Base-by-base conservation (phyloP, 2,888 invertebrate species). In the Ephialtes manifestator region DNA sequence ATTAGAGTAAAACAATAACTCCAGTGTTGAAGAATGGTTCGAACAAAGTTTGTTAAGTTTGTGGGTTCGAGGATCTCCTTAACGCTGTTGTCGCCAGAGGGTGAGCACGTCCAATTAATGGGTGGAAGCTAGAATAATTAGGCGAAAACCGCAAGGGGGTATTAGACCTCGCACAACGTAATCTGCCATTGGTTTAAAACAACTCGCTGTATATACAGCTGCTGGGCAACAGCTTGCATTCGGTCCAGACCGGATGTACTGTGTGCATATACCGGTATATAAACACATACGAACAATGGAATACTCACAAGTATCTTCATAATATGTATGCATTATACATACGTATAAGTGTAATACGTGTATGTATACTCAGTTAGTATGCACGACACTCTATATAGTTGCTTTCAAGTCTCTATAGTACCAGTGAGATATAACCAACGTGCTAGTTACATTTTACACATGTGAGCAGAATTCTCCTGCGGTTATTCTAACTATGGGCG, bases 121-220 rank as follows among this genome's bases (percentile, higher is more conserved):
- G 85, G 70, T 48, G 83, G 76, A 85, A 70, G 82, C 79, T 70
- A 53, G 75, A 86, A 90, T 91, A 91, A 91, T 91, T 89, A 90
- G 91, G 86, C 88, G 89, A 89, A 91, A 89, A 88, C 90, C 91
- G 78, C 91, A 43, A 7, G 85, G 86, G 86, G 83, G 87, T 87
- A 88, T 89, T 90, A 89, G 77, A 82, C 80, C 67, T 58, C 58
- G 60, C 43, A 31, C 58, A 58, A 78, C 74, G 83, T 85, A 84
- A 81, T 86, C 86, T 84, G 70, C 46, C 79, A 87, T 87, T 86
- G 86, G 87, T 88, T 88, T 84, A 85, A 86, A 85, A 81, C 39
- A 83, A 76, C 79, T 70, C 81, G 68, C 81, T 81, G 72, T n/a
- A n/a, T 39, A 48, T 43, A 43, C 24, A 51, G 55, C 53, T 70